Evolutionary conservation across 2,888 invertebrate genomes (phyloP), one percentile per base, ranked within the genome.

Genomic region (Napeogenes inachia): DNA sequence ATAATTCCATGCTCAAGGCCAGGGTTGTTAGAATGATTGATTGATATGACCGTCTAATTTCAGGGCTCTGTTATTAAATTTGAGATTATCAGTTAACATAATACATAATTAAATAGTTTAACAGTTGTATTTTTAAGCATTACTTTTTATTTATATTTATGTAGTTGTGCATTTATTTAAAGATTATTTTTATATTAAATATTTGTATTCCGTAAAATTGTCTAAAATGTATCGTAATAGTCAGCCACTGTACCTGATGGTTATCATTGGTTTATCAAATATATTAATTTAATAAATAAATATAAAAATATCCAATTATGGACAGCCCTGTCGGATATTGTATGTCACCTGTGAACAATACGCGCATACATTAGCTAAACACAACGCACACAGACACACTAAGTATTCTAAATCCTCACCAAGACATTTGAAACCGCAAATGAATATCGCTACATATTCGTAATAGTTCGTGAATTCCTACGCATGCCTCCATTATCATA

Each of bases 21-120:
- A 72, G 71, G 70, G 70, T 61, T 73, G 70, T 59, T 67, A 61
- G 53, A n/a, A 56, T 66, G 62, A 69, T 64, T 63, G 65, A 68
- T 67, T 42, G 42, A 42, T 42, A 42, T 42, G 42, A 55, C 65
- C 59, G 63, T 66, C 66, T 62, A 59, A 45, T 53, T 56, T 45
- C 58, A 57, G 58, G 60, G 53, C 21, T 55, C 55, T 45, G 55
- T 45, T 58, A 58, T 59, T 56, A 56, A 60, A 59, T 42, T 54
- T 61, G 59, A 60, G 54, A 55, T 46, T 32, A 42, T 10, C 42
- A 42, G 8, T 42, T 8, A 10, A 42, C 2, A 12, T 10, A 2
- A 10, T 42, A 42, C 10, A 12, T 10, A 42, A 10, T 1, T 42
- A 42, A 42, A 42, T 42, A 42, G 3, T 38, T 10, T 3, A 42